Conservation (phyloP, 1,140 invertebrate species). For the Drosophila ercepeae region DNA sequence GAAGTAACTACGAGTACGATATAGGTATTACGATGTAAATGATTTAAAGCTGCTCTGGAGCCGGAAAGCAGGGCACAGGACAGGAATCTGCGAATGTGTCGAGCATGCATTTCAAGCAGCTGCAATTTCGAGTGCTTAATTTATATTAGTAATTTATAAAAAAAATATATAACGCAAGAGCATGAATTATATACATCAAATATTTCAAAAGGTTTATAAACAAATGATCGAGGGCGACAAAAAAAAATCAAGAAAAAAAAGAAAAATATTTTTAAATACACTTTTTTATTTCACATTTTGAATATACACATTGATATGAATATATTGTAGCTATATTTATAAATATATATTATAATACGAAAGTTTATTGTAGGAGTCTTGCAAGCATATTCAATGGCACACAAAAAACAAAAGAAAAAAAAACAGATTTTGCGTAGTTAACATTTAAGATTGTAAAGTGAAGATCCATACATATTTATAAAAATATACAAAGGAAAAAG, state of each 20-base stretch:
- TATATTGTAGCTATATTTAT: constrained; percentile 55
- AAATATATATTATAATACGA: constrained; percentile 55
- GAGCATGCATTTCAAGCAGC: constrained; percentile 59
- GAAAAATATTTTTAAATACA: constrained; percentile 73
- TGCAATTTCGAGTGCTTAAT: constrained; percentile 76
- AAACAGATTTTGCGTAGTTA: constrained; percentile 64
- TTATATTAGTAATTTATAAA: constrained; percentile 79
- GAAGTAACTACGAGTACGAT: constrained; percentile 41
- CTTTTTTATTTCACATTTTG: constrained; percentile 78
- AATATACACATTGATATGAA: constrained; percentile 72
- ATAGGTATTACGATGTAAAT: constrained; percentile 51
- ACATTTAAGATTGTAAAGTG: constrained; percentile 76
- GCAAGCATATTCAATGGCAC: constrained; percentile 66
- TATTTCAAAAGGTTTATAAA: constrained; percentile 58
- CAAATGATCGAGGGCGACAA: constrained; percentile 37
- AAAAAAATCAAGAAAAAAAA: constrained; percentile 34
- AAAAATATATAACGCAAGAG: constrained; percentile 57
- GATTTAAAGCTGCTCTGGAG: constrained; percentile 27
- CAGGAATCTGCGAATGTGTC: too few species aligned
- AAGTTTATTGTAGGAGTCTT: constrained; percentile 73
- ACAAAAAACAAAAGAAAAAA: constrained; percentile 40
- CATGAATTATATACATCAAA: constrained; percentile 56
- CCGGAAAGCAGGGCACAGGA: constrained; percentile 9
- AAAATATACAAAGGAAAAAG: constrained; percentile 56
- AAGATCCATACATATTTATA: constrained; percentile 75